Evolutionary conservation across 2,797 vertebrate species (phyloP).

Genomic region (Hozukius guyotensis): DNA sequence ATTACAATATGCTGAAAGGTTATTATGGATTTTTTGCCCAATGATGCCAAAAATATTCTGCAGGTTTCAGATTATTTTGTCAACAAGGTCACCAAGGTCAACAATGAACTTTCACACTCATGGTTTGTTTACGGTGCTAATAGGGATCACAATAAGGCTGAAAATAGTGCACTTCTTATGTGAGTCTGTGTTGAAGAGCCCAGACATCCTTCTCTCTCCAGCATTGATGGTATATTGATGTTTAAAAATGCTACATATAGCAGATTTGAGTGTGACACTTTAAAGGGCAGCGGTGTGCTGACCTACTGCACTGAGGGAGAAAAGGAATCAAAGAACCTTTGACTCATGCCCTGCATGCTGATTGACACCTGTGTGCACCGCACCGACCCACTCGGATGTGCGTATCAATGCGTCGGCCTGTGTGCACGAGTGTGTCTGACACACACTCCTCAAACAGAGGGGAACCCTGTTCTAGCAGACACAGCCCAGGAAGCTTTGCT

Average conservation of each 20-base stretch:
- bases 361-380: constrained; percentile 76
- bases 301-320: constrained; percentile 14
- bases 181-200: not conserved
- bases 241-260: constrained; percentile 7
- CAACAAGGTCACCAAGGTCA: not conserved
- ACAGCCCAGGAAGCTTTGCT: constrained; percentile 72
- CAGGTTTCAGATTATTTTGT: not conserved
- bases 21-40: too few species aligned
- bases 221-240: not conserved
- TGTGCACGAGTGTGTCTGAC: constrained; percentile 50
- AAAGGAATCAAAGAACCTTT: constrained; percentile 60
- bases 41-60: too few species aligned
- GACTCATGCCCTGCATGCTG: constrained; percentile 71
- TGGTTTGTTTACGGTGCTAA: not conserved
- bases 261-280: not conserved
- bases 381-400: constrained; percentile 55
- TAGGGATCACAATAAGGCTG: not conserved
- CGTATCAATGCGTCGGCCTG: constrained; percentile 69
- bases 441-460: constrained; percentile 69
- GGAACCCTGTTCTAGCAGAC: constrained; percentile 71
- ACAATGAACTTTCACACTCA: not conserved
- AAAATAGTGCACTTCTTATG: not conserved
- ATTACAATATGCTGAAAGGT: too few species aligned
- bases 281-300: not conserved
- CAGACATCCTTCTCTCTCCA: not conserved